A percentile compares a stretch with the other conserved stretches of the same genome.
These are phyloP conservation scores for Amphiprion ocellaris DNA, from an alignment of 2,113 vertebrate species.

Conservation along the genomic window DNA sequence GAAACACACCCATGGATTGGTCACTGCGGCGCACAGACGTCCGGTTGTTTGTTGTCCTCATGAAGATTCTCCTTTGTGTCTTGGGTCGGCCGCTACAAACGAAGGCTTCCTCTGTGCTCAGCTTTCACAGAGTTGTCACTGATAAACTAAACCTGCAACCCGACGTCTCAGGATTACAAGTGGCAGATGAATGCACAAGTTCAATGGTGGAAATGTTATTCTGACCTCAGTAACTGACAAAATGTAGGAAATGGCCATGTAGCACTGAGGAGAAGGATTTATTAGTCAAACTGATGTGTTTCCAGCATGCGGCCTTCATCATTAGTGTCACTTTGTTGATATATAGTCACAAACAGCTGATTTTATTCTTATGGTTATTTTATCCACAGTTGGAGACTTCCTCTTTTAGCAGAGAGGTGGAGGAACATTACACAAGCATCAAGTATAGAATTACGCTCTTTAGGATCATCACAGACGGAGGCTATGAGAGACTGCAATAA, in stretches of 20 bases:
- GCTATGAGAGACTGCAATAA: conserved; percentile 7
- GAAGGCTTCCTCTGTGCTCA: conserved; percentile 36
- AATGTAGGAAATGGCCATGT: background rate
- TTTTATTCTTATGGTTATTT: conserved; percentile 20
- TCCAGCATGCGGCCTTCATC: conserved; percentile 5
- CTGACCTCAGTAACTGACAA: background rate
- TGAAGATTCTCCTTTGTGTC: conserved; percentile 50
- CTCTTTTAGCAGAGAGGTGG: background rate
- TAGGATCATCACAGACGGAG: conserved; percentile 18
- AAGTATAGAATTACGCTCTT: conserved; percentile 36
- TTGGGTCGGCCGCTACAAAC: conserved; percentile 20
- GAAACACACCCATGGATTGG: conserved; percentile 75
- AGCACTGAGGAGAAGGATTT: background rate
- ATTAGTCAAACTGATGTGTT: conserved; percentile 21
- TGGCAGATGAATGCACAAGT: background rate
- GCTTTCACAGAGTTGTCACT: conserved; percentile 30
- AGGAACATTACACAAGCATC: background rate
- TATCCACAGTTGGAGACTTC: conserved; percentile 3
- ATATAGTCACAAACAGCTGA: conserved; percentile 21
- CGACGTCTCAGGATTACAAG: background rate
- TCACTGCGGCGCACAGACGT: conserved; percentile 60
- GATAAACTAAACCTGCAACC: conserved; percentile 28
- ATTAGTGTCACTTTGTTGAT: conserved; percentile 7
- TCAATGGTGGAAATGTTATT: background rate
- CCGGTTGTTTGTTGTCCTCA: conserved; percentile 50